Evolutionary conservation across 2,113 vertebrate species (phyloP).

Genomic region (Poecilia latipinna): DNA sequence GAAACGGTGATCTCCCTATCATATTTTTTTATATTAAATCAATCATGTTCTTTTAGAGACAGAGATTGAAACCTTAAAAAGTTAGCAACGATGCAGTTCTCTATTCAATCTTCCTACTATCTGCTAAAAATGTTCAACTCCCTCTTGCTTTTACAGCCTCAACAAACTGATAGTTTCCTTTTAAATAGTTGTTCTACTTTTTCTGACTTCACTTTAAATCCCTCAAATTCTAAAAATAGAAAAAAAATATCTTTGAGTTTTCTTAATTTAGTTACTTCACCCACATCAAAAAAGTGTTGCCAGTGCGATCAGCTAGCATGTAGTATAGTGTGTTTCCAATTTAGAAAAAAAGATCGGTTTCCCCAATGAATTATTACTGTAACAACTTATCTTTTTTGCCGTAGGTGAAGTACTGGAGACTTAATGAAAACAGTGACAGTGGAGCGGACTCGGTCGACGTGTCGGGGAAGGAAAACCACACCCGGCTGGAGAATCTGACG

Average conservation of each 20-base stretch:
- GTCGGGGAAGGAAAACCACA: conserved; percentile 85
- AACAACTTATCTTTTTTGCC: conserved; percentile 6
- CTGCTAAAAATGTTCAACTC: too few relatives aligned
- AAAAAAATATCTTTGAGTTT: background rate
- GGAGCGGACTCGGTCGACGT: conserved; percentile 84
- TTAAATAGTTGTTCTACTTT: background rate
- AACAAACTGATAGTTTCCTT: background rate
- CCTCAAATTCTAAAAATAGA: background rate
- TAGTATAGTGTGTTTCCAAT: too few relatives aligned
- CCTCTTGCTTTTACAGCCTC: background rate
- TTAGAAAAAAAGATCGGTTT: too few relatives aligned
- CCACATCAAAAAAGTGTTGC: too few relatives aligned
- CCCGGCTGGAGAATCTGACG: conserved; percentile 86
- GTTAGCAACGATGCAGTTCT: background rate
- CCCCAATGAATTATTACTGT: background rate
- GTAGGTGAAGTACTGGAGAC: conserved; percentile 92
- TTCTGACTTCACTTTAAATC: background rate
- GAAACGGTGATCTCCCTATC: too few relatives aligned
- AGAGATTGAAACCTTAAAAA: background rate
- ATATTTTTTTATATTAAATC: background rate
- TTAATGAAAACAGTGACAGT: conserved; percentile 84
- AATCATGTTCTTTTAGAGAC: too few relatives aligned
- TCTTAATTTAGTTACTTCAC: background rate
- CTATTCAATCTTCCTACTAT: background rate
- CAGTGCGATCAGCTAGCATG: too few relatives aligned